phyloP scores from a whole-genome alignment of 2,113 vertebrate genomes.

The Galbula dea region DNA sequence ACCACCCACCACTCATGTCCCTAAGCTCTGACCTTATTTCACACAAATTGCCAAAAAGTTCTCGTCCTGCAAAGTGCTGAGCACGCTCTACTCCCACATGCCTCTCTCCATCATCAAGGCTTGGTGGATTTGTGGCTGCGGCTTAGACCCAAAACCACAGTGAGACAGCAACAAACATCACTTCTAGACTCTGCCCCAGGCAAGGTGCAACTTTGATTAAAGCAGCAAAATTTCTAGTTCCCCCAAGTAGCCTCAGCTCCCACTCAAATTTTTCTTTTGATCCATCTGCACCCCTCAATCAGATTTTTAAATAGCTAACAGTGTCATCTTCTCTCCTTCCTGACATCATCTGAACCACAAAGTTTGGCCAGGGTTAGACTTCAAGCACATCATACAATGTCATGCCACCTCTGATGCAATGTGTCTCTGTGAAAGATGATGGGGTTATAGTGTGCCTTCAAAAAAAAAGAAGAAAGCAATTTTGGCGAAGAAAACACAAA shows the following conservation, averaged over 20 bases:
- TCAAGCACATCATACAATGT: neutral
- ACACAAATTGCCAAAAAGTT: neutral
- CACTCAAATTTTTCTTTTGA: neutral
- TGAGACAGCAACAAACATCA: neutral
- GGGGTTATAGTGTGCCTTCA: neutral
- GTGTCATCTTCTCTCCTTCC: neutral
- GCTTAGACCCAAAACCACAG: neutral
- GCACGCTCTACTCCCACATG: neutral
- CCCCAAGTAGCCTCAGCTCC: neutral
- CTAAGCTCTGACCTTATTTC: neutral
- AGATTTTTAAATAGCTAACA: neutral
- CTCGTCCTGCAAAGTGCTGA: neutral
- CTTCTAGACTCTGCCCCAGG: neutral
- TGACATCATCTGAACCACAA: neutral
- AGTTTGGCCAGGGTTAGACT: neutral
- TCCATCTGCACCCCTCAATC: neutral
- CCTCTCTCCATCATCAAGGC: neutral
- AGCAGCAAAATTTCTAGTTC: neutral
- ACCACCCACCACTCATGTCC: neutral
- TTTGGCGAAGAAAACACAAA: conserved; percentile 3
- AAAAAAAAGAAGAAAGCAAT: neutral
- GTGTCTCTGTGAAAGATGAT: neutral
- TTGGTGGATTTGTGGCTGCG: neutral
- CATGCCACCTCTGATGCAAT: neutral
- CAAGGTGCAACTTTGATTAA: neutral